A percentile compares a stretch with the other conserved stretches of the same genome.
Evolutionary conservation across 2,888 invertebrate genomes (phyloP).

Genomic region (Pelosia muscerda): DNA sequence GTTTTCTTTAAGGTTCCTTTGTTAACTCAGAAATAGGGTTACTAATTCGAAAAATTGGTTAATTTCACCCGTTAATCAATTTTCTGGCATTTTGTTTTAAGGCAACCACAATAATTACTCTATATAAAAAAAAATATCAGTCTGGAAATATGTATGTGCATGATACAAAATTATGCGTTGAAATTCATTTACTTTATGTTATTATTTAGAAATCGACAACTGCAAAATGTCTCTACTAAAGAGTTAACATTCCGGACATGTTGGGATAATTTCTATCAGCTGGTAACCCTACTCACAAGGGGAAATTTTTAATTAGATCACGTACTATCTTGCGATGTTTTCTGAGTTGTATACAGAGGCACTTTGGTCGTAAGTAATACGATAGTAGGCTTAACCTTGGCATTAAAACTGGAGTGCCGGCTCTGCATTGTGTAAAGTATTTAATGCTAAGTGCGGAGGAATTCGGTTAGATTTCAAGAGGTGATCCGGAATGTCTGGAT

Average conservation of each 20-base stretch:
- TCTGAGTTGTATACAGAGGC: slow-evolving; percentile 17
- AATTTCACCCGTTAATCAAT: not conserved
- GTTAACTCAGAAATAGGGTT: slow-evolving; percentile 6
- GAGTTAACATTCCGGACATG: not conserved
- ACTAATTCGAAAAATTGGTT: not conserved
- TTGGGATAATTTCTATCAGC: not conserved
- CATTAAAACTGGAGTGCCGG: not conserved
- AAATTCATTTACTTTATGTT: too few species aligned
- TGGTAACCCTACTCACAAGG: slow-evolving; percentile 26
- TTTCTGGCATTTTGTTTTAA: not conserved
- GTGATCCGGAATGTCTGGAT: slow-evolving; percentile 34
- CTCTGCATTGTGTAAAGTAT: slow-evolving; percentile 26
- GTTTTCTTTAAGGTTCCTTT: slow-evolving; percentile 50
- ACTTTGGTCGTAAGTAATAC: slow-evolving; percentile 23
- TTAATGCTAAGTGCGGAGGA: slow-evolving; percentile 27
- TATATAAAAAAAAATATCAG: too few species aligned
- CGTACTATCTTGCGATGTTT: slow-evolving; percentile 32
- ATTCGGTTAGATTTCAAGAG: slow-evolving; percentile 43
- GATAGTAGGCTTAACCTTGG: slow-evolving; percentile 29
- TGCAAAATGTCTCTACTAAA: not conserved
- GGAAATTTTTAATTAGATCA: slow-evolving; percentile 53
- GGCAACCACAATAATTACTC: too few species aligned
- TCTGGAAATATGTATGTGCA: too few species aligned
- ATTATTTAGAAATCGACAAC: not conserved
- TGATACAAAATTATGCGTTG: too few species aligned